Conservation (phyloP, 2,888 invertebrate genomes). For the Anodontia alba region DNA sequence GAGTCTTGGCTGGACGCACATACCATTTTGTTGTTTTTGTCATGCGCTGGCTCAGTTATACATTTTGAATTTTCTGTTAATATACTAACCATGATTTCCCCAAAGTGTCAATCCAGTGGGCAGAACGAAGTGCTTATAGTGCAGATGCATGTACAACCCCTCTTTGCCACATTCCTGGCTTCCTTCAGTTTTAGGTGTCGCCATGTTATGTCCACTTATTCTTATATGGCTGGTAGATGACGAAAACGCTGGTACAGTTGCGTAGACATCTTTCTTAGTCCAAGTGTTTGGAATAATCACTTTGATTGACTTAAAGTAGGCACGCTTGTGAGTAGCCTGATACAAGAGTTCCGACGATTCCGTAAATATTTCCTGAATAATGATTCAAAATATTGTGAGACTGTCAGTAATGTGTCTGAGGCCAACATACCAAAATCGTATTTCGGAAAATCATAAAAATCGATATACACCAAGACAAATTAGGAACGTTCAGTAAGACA, state of each 20-base stretch:
- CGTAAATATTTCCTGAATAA: neutral
- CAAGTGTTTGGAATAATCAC: neutral
- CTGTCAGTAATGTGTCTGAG: too few species aligned
- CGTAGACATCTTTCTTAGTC: neutral
- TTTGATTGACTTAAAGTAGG: neutral
- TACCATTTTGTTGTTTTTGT: too few species aligned
- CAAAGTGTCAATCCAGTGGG: neutral
- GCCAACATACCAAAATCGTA: too few species aligned
- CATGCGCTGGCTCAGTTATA: too few species aligned
- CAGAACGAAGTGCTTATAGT: neutral
- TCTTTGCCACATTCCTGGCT: neutral
- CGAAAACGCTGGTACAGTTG: neutral
- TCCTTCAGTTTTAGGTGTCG: neutral
- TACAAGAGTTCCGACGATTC: neutral
- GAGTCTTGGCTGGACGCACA: too few species aligned
- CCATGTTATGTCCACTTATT: neutral
- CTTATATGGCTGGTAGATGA: neutral
- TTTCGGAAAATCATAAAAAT: too few species aligned
- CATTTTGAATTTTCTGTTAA: too few species aligned
- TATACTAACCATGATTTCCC: neutral
- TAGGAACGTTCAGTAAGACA: too few species aligned
- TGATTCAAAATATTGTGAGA: too few species aligned
- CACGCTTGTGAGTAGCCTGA: neutral
- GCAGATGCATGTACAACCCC: neutral
- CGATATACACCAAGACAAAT: too few species aligned